Conservation (phyloP, 2,797 vertebrate genomes). For the Sciaenops ocellatus region DNA sequence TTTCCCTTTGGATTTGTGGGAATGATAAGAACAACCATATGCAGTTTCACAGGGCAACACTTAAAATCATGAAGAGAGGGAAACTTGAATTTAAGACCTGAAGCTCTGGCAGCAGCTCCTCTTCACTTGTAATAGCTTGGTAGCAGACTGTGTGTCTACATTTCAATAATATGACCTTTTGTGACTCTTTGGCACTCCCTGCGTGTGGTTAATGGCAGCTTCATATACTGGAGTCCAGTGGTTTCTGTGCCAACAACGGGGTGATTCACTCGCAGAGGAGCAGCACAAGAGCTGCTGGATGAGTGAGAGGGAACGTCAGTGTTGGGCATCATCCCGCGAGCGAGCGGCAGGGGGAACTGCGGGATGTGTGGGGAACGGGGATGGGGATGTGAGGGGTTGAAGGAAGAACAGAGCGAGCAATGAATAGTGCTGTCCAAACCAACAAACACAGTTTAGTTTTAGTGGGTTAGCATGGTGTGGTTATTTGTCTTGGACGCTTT, state of each 20-base stretch:
- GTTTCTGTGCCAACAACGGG: neutral
- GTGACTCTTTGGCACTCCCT: constrained; percentile 10
- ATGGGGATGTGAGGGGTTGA: neutral
- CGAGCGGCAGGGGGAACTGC: constrained; percentile 25
- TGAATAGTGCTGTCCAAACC: constrained; percentile 23
- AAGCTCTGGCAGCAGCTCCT: constrained; percentile 15
- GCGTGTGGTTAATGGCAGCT: constrained; percentile 17
- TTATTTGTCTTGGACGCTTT: constrained; percentile 53
- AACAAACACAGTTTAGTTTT: constrained; percentile 44
- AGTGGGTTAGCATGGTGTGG: constrained; percentile 14
- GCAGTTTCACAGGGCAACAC: neutral
- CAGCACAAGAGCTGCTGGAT: constrained; percentile 26
- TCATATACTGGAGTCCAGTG: neutral
- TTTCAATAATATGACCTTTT: constrained; percentile 45
- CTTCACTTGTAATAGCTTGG: constrained; percentile 21
- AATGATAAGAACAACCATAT: constrained; percentile 17
- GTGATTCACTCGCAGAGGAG: constrained; percentile 37
- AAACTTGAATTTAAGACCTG: constrained; percentile 22
- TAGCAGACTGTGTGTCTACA: constrained; percentile 40
- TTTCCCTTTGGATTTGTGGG: neutral
- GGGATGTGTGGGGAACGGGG: neutral
- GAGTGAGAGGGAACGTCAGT: constrained; percentile 36
- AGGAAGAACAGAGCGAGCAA: constrained; percentile 15
- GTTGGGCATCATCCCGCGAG: constrained; percentile 20
- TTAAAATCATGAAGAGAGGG: neutral